phyloP scores from a whole-genome alignment of 2,113 vertebrate species.

The Phyllopteryx taeniolatus region DNA sequence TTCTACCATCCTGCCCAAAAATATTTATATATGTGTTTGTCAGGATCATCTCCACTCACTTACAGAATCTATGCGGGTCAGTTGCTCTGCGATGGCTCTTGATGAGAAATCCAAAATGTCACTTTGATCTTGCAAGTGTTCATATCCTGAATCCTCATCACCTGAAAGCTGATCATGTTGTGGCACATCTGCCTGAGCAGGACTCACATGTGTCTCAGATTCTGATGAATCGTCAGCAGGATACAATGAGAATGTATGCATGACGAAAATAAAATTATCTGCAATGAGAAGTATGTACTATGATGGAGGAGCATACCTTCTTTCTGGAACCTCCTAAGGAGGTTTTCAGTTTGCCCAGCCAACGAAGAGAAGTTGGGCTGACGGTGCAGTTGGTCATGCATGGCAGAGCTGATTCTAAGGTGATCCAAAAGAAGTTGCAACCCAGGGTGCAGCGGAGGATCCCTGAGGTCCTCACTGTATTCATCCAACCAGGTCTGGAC shows the following conservation, averaged over 20 bases:
- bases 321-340: conserved; percentile 70
- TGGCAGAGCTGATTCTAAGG: conserved; percentile 61
- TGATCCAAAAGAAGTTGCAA: conserved; percentile 64
- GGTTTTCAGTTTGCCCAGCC: conserved; percentile 63
- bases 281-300: neutral
- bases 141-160: conserved; percentile 47
- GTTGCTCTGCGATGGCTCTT: conserved; percentile 77
- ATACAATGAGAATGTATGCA: neutral
- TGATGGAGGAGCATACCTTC: conserved; percentile 51
- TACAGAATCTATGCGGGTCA: conserved; percentile 81
- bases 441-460: conserved; percentile 71
- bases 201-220: conserved; percentile 11
- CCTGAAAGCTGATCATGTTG: conserved; percentile 32
- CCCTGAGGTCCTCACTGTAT: conserved; percentile 80
- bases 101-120: conserved; percentile 76
- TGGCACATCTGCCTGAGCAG: conserved; percentile 15
- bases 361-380: conserved; percentile 64
- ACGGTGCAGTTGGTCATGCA: conserved; percentile 35
- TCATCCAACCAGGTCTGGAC: conserved; percentile 81
- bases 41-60: conserved; percentile 17
- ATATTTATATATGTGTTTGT: neutral
- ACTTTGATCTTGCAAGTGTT: conserved; percentile 33
- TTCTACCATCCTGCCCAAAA: neutral
- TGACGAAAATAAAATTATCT: neutral
- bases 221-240: conserved; percentile 21